A percentile compares a stretch with the other conserved stretches of the same genome.
These are phyloP conservation scores for Loriculus beryllinus DNA, from an alignment of 2,797 vertebrate species.

Conservation along the genomic window DNA sequence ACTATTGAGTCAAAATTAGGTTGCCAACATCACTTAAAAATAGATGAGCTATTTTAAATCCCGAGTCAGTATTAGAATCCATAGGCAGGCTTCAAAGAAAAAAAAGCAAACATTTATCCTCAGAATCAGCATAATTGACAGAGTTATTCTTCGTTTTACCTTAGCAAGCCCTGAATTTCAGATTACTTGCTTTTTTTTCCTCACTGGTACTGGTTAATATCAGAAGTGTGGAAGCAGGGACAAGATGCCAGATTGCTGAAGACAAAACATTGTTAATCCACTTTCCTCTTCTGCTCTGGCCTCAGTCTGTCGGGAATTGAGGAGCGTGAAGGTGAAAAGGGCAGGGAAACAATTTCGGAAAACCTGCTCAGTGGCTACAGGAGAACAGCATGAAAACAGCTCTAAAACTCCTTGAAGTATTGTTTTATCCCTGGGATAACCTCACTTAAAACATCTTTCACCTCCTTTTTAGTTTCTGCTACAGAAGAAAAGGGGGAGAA, in stretches of 20 bases:
- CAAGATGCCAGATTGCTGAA: background rate
- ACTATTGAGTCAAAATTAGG: conserved; percentile 38
- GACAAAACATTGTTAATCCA: background rate
- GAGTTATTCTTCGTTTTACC: conserved; percentile 18
- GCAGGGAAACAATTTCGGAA: conserved; percentile 19
- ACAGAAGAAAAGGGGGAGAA: background rate
- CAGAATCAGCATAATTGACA: conserved; percentile 27
- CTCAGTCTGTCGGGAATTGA: background rate
- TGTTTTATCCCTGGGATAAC: background rate
- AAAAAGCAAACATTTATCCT: background rate
- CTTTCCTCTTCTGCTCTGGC: background rate
- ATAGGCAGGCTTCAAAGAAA: background rate
- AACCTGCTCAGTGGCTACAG: background rate
- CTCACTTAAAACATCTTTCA: background rate
- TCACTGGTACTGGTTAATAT: background rate
- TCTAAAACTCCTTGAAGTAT: background rate
- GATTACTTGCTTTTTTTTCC: background rate
- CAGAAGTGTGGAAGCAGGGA: background rate
- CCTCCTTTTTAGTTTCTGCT: background rate
- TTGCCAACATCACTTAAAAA: conserved; percentile 43
- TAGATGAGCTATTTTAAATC: conserved; percentile 28
- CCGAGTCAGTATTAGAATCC: background rate
- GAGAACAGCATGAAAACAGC: background rate
- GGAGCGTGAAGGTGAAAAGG: background rate
- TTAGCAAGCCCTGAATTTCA: conserved; percentile 16